Evolutionary conservation across 2,797 vertebrate species (phyloP), one percentile per base, ranked within the genome.

Genomic region (Chaunax sp.): DNA sequence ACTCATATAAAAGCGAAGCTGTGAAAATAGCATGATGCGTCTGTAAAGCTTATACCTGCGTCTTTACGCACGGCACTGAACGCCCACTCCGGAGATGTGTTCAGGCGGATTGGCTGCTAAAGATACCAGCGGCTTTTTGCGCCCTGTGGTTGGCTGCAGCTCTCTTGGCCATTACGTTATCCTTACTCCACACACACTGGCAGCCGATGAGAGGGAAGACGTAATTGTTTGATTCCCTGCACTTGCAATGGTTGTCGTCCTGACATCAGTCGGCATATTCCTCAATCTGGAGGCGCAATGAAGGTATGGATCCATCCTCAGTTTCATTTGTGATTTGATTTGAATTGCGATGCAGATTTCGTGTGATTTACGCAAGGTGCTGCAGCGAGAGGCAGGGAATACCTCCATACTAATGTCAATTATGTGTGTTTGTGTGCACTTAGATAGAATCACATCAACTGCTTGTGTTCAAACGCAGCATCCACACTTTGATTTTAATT

Each of bases 161-260:
- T 65, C 47, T 57, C 63, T 55, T 73, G 63, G 64, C 84, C 83
- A 92, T 94, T 90, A 94, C 92, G 92, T 94, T 90, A 93, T 93
- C 90, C 90, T 78, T 75, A 78, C 87, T 89, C 87, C 84, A 79
- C 86, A 85, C 77, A 86, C 87, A 86, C 82, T 64, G 80, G 73
- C 86, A 82, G 88, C 79, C 77, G 81, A 65, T 82, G 88, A 91
- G 88, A 91, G 86, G 81, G 92, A 92, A 92, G 91, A 94, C 93
- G 93, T 94, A 90, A 94, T 93, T 93, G 90, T 94, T 91, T 92
- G 93, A 90, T 86, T 89, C 85, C 80, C 67, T 87, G 90, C 87
- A 67, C 78, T 89, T 87, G 91, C 90, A 47, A 95, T 94, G 93
- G 83, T 91, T 89, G 84, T 86, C 89, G 82, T 86, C 65, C 82